phyloP scores from a whole-genome alignment of 1,140 invertebrate genomes.

The Steinernema feltiae region DNA sequence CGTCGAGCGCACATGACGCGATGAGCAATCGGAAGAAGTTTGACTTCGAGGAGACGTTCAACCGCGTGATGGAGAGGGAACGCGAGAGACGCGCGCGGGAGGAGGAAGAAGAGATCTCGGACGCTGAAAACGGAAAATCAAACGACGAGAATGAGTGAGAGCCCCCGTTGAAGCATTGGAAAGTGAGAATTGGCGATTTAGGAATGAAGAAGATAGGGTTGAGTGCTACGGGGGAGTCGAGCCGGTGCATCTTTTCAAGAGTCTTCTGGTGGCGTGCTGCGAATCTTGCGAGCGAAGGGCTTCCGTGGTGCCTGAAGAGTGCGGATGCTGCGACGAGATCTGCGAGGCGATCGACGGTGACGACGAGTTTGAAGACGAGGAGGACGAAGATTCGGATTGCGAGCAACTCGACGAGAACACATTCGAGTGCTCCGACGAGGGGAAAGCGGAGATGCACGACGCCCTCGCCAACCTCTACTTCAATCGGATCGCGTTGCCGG shows the following conservation, averaged over 20 bases:
- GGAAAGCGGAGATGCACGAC: slow-evolving; percentile 55
- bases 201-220: not conserved
- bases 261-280: slow-evolving; percentile 50
- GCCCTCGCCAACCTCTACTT: slow-evolving; percentile 56
- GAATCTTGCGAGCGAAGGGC: slow-evolving; percentile 51
- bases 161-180: too few relatives aligned
- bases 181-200: too few relatives aligned
- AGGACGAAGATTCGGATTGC: slow-evolving; percentile 19
- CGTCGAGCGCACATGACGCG: not conserved
- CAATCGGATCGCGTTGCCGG: slow-evolving; percentile 51
- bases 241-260: slow-evolving; percentile 51
- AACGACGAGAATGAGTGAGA: slow-evolving; percentile 17
- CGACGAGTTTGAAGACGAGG: slow-evolving; percentile 21
- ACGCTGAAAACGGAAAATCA: not conserved
- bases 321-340: slow-evolving; percentile 19
- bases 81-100: slow-evolving; percentile 40
- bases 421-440: slow-evolving; percentile 50
- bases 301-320: slow-evolving; percentile 37
- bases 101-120: slow-evolving; percentile 12
- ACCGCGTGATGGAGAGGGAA: slow-evolving; percentile 51
- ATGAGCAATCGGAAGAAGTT: slow-evolving; percentile 30
- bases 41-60: slow-evolving; percentile 55
- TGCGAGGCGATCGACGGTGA: slow-evolving; percentile 38
- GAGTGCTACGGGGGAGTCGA: not conserved
- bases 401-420: slow-evolving; percentile 35